Conservation (phyloP, 37 sponge, comb jelly and placozoan genomes). For the Tethya wilhelma region DNA sequence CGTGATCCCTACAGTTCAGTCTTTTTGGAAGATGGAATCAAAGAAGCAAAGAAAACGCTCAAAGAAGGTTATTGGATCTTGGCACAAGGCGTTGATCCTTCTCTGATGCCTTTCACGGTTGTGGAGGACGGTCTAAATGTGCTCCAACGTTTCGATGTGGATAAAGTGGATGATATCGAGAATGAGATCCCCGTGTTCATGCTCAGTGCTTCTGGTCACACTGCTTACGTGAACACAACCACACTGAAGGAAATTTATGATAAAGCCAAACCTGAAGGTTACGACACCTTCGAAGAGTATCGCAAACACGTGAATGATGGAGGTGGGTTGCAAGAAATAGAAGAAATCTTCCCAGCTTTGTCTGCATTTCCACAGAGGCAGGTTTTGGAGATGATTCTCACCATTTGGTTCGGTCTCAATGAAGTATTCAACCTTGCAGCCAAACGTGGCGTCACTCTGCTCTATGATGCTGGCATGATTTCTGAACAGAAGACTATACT, state of each 20-base stretch:
- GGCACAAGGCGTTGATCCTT: slow-evolving; percentile 6
- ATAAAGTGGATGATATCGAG: slow-evolving; percentile 6
- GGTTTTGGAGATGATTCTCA: slow-evolving; percentile 1
- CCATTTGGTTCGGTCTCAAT: neutral
- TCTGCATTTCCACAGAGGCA: slow-evolving; percentile 1
- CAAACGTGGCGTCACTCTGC: slow-evolving; percentile 21
- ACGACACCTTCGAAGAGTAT: slow-evolving; percentile 4
- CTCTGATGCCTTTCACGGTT: slow-evolving; percentile 8
- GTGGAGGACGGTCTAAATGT: neutral
- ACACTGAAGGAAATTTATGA: neutral
- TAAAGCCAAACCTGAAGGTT: neutral
- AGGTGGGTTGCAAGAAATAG: slow-evolving; percentile 21
- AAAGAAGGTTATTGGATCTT: slow-evolving; percentile 1
- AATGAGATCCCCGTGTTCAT: slow-evolving; percentile 8
- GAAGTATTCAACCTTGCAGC: neutral
- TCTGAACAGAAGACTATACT: neutral
- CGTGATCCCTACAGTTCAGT: neutral
- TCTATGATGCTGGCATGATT: slow-evolving; percentile 34
- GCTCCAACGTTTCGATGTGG: neutral
- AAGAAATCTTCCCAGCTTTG: slow-evolving; percentile 6
- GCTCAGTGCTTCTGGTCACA: slow-evolving; percentile 19
- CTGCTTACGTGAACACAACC: slow-evolving; percentile 22
- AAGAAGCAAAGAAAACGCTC: no score
- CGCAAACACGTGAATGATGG: neutral
- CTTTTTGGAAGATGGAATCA: slow-evolving; percentile 5